These are phyloP conservation scores for Antechinus stuartii DNA, from an alignment of 2,113 vertebrate genomes.

Conservation along the genomic window DNA sequence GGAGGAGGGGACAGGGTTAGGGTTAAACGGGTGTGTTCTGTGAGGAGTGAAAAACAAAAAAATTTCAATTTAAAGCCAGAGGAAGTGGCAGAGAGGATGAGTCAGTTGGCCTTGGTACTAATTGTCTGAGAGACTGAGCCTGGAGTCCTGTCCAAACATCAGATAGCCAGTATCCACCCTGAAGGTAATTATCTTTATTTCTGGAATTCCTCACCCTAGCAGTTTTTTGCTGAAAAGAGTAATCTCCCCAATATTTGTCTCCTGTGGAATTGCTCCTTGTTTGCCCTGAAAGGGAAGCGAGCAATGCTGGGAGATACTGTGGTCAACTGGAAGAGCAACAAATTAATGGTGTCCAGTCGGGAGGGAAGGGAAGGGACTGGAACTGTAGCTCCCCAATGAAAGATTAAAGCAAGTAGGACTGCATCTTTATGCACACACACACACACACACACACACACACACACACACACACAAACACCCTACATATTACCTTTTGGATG, in stretches of 20 bases:
- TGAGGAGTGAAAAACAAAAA: too few relatives aligned
- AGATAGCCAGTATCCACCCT: background rate
- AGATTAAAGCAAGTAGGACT: too few relatives aligned
- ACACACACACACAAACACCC: too few relatives aligned
- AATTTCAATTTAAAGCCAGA: background rate
- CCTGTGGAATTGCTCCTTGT: background rate
- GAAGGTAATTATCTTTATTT: background rate
- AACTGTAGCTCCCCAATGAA: background rate
- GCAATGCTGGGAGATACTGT: background rate
- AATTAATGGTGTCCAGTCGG: background rate
- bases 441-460: too few relatives aligned
- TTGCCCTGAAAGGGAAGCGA: background rate
- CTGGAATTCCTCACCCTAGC: background rate
- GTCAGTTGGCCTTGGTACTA: background rate
- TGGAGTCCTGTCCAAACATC: background rate
- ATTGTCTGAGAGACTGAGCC: background rate
- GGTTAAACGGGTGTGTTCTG: background rate
- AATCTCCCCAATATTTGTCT: background rate
- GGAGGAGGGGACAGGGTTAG: background rate
- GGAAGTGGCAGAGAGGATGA: background rate
- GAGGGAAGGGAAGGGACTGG: background rate
- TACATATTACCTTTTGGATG: too few relatives aligned
- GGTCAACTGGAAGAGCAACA: background rate
- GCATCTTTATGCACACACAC: too few relatives aligned
- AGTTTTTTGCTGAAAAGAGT: background rate